Conservation (phyloP, 2,797 vertebrate genomes). For the Sebastes nivosus region DNA sequence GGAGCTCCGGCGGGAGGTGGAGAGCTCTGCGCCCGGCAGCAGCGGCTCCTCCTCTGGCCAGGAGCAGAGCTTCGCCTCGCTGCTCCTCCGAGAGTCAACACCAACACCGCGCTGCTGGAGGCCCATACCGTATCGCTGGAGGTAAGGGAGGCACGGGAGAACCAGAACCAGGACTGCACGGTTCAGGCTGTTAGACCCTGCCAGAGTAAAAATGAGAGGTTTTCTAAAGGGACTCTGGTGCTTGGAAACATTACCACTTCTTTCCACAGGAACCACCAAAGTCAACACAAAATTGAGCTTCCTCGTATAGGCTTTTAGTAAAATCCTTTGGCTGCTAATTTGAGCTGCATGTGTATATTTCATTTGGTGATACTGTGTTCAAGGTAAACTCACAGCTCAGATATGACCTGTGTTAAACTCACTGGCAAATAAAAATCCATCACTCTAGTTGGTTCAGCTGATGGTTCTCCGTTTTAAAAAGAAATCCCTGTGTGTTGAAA, state of each 20-base stretch:
- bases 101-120: too few relatives aligned
- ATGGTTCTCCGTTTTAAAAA: not conserved
- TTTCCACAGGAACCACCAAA: not conserved
- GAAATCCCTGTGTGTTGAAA: not conserved
- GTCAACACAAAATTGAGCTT: not conserved
- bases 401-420: not conserved
- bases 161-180: too few relatives aligned
- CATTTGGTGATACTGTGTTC: conserved; percentile 1
- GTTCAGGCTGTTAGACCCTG: too few relatives aligned
- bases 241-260: not conserved
- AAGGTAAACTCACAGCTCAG: not conserved
- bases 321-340: conserved; percentile 12
- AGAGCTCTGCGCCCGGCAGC: too few relatives aligned
- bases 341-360: conserved; percentile 10
- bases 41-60: too few relatives aligned
- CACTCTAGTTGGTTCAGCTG: not conserved
- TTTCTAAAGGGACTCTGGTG: not conserved
- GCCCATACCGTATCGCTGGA: too few relatives aligned
- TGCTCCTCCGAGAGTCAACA: too few relatives aligned
- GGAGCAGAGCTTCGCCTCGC: too few relatives aligned
- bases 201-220: not conserved
- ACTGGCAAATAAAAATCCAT: not conserved
- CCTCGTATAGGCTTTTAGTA: not conserved
- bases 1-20: too few relatives aligned
- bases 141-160: too few relatives aligned